Base-by-base conservation (phyloP, 2,113 vertebrate genomes). In the Lynx canadensis region DNA sequence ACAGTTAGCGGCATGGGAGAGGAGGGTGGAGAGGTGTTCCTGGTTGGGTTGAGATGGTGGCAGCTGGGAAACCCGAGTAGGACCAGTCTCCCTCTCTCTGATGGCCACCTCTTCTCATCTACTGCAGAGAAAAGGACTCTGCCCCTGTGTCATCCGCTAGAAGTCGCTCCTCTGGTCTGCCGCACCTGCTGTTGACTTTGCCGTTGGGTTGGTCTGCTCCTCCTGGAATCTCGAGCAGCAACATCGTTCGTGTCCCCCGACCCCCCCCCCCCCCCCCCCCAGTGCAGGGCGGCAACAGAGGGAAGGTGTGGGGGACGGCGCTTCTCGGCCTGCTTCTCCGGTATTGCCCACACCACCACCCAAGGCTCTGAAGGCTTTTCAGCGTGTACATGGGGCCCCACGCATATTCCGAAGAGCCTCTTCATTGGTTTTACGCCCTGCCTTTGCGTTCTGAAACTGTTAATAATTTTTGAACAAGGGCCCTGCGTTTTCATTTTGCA, bases 221-320 rank as follows among this genome's bases (percentile, higher is more conserved):
- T 50, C 23, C 50, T 3, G 5, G 50, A 29, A 29, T 25, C 50
- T 69, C 86, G 4, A 10, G 66, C 41, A 25, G 50, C 78, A 55
- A 45, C 16, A 7, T 2, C 18, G 25, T 11, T n/a, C 3, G 4
- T 45, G 45, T 45, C 41, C 41, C 41, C 41, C 5, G 41, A 1
- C 41, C 41, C 41, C 41, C 41, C 41, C 41, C 41, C 16, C 52
- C 52, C 60, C 52, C 36, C 21, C 29, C 29, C 68, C 31, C 36
- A 25, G 21, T 0, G 0, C 1, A 45, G 3, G 5, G 55, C 0
- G 9, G 79, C 36, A 29, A 36, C 8, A 29, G 25, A 33, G 7
- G 13, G n/a, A 71, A 65, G 25, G 83, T 5, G 10, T 31, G 27
- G 52, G 52, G 36, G 80, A 1, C 31, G 6, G 50, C 9, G 7